Percentiles rank a stretch among this genome's conserved stretches.
Conservation (phyloP, 2,113 vertebrate species). For the Nycticebus coucang region DNA sequence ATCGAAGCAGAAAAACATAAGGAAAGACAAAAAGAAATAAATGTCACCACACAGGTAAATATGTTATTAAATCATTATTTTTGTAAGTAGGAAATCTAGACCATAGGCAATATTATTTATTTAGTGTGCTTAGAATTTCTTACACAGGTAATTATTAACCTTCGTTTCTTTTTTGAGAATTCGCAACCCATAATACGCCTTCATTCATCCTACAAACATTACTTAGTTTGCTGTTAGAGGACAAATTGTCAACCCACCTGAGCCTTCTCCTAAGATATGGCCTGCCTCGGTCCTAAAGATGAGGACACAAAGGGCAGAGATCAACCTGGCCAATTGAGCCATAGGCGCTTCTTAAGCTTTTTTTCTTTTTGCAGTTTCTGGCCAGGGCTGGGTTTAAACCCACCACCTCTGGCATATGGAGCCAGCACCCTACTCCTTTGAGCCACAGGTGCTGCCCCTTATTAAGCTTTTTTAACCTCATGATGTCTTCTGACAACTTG, state of each 20-base stretch:
- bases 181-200: background rate
- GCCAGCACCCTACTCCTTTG: too few species aligned
- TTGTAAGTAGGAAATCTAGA: slow-evolving; percentile 29
- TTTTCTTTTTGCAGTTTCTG: too few species aligned
- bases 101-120: background rate
- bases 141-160: background rate
- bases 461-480: background rate
- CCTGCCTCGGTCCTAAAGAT: background rate
- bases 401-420: too few species aligned
- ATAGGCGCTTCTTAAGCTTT: background rate
- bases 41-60: slow-evolving; percentile 77
- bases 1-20: slow-evolving; percentile 68
- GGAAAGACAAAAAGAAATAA: slow-evolving; percentile 69
- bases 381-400: too few species aligned
- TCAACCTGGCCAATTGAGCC: background rate
- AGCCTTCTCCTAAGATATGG: background rate
- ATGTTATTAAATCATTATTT: slow-evolving; percentile 48
- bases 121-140: slow-evolving; percentile 2
- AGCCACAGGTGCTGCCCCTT: background rate
- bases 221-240: background rate
- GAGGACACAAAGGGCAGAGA: background rate
- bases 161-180: background rate
- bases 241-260: background rate
- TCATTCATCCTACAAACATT: slow-evolving; percentile 45
- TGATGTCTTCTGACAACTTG: slow-evolving; percentile 11